These are phyloP conservation scores for Ameiurus melas DNA, from an alignment of 2,113 vertebrate genomes.

Conservation along the genomic window DNA sequence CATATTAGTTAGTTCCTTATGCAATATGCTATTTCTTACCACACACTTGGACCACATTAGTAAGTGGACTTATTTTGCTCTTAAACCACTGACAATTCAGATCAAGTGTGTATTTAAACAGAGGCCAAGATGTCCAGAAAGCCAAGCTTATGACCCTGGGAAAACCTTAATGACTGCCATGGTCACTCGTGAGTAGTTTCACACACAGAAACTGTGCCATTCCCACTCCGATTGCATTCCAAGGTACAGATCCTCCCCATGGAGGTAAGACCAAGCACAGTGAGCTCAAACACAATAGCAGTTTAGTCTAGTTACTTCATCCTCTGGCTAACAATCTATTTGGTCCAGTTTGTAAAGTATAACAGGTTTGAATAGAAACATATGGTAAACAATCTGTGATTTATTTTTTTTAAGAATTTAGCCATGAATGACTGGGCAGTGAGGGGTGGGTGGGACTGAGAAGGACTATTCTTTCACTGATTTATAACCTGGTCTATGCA, in stretches of 20 bases:
- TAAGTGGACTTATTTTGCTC: neutral
- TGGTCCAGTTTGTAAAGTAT: conserved; percentile 9
- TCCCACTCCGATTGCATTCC: neutral
- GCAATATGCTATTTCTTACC: neutral
- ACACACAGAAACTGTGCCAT: neutral
- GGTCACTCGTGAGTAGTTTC: neutral
- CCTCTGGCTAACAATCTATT: neutral
- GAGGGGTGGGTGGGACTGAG: neutral
- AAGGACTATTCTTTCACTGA: neutral
- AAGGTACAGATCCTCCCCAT: neutral
- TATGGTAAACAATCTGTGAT: neutral
- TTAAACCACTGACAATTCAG: neutral
- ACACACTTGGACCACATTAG: neutral
- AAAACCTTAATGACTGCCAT: neutral
- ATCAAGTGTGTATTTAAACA: neutral
- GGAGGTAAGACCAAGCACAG: neutral
- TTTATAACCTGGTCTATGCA: neutral
- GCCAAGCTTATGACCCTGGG: neutral
- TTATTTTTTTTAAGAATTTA: too few species aligned
- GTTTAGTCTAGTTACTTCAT: conserved; percentile 42
- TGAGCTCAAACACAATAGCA: conserved; percentile 13
- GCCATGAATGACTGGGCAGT: conserved; percentile 15
- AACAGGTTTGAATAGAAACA: neutral
- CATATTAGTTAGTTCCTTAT: neutral
- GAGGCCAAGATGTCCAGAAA: neutral